These are phyloP conservation scores for Elaeidobius kamerunicus DNA, from an alignment of 2,888 invertebrate species.

Conservation along the genomic window DNA sequence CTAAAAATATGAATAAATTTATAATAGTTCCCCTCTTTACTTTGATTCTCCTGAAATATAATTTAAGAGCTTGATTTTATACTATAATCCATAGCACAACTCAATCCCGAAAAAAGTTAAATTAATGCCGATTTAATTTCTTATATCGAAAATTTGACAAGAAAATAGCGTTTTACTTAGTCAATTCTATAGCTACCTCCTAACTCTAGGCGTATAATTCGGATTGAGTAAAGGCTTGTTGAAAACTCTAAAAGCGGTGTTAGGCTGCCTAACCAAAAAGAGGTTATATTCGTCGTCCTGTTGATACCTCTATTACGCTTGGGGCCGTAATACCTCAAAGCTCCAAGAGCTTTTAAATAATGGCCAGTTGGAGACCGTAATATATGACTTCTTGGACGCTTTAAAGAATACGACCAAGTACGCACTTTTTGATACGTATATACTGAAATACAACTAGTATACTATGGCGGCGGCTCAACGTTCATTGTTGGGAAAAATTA, in stretches of 20 bases:
- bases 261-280: constrained; percentile 24
- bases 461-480: constrained; percentile 44
- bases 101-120: too few relatives aligned
- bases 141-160: too few relatives aligned
- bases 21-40: too few relatives aligned
- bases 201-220: constrained; percentile 28
- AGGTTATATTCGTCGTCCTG: constrained; percentile 13
- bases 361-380: not conserved
- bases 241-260: constrained; percentile 8
- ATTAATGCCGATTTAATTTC: too few relatives aligned
- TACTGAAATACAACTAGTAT: constrained; percentile 41
- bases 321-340: constrained; percentile 26
- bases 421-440: constrained; percentile 35
- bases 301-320: constrained; percentile 18
- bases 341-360: not conserved
- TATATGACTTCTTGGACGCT: constrained; percentile 22
- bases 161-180: too few relatives aligned
- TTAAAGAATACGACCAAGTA: constrained; percentile 40
- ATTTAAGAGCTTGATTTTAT: too few relatives aligned
- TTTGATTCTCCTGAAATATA: too few relatives aligned
- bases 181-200: constrained; percentile 9
- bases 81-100: too few relatives aligned
- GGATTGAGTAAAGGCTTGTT: constrained; percentile 27
- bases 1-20: too few relatives aligned
- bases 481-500: too few relatives aligned